Evolutionary conservation across 1,140 invertebrate species (phyloP), one percentile per base, ranked within the genome.

Genomic region (Drosophila lowei): DNA sequence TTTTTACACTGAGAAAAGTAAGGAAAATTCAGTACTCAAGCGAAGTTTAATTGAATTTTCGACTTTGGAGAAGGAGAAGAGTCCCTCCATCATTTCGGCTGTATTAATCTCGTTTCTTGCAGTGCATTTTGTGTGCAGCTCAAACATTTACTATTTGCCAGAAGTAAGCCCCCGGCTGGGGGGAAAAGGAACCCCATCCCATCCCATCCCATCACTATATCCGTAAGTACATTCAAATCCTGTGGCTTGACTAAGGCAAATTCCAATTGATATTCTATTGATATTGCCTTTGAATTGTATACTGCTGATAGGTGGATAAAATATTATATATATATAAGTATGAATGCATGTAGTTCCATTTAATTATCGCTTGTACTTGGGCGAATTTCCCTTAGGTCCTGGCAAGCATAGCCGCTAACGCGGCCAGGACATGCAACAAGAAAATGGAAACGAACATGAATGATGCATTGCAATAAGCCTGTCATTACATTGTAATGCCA

Each of bases 81-180:
- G 34, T 23, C 13, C 25, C 2, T 30, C 16, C 25, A 6, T 34
- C 11, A 13, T 13, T 13, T 4, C 7, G 9, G 11, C 9, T 1
- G 11, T 13, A 38, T 3, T 38, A 11, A 11, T 5, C 9, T 5
- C 34, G 11, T 63, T 63, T 25, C 6, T 7, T 21, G 8, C 18
- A 57, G 60, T 74, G 60, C 34, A 38, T 21, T 73, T 38, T 71
- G 30, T 42, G 71, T 30, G 18, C 9, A 49, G 42, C 28, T 72
- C 67, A 80, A 85, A 65, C 55, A 73, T 77, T 68, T 68, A 59
- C 61, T 49, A 57, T 75, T 43, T 75, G 71, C 42, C 71, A 74
- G 58, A 21, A 49, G 54, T 58, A 58, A 74, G 70, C 61, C 43
- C 59, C 25, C 25, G 48, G 49, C 41, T 54, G 54, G 15, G 18